Evolutionary conservation across 2,113 vertebrate genomes (phyloP), one percentile per base, ranked within the genome.

Genomic region (Eretmochelys imbricata): DNA sequence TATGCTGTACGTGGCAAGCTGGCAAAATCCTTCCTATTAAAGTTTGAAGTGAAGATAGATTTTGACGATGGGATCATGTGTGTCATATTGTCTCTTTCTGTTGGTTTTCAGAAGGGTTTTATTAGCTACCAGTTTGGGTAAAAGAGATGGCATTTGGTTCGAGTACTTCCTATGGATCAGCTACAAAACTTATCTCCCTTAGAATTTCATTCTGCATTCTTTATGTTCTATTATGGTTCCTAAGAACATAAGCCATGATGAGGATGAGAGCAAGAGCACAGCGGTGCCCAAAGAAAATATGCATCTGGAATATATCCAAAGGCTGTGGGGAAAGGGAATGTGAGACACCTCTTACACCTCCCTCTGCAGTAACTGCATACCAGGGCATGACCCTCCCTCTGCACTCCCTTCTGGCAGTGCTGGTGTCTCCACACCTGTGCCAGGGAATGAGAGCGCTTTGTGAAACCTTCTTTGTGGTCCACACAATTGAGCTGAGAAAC

Each of bases 1-100:
- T 93, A 54, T 78, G 72, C 79, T 84, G n/a, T 82, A 55, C 24
- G 29, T 42, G 27, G 1, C 1, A 93, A 3, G 3, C 79, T 82
- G 69, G 2, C 0, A 93, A 87, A 91, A 82, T 79, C 38, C 2
- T 96, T 29, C 89, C 65, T 65, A 89, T 31, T 54, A 87, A 76
- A 94, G 17, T 91, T 89, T 80, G 27, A 96, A 93, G 29, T 12
- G 12, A 91, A 17, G 83, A 57, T 13, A 91, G 49, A 38, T 93
- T 93, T 92, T 31, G 51, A 7, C 24, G 35, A 82, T 53, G 42
- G 2, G 19, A 62, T 57, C 54, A 46, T 10, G 14, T 83, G 59
- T 87, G 38, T 75, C 25, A 48, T 50, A 2, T 81, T 88, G 84
- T 17, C 14, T 86, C 50, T 38, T 2, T 19, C n/a, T 72, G 4